phyloP scores from a whole-genome alignment of 2,113 vertebrate genomes.

The Girardinichthys multiradiatus region DNA sequence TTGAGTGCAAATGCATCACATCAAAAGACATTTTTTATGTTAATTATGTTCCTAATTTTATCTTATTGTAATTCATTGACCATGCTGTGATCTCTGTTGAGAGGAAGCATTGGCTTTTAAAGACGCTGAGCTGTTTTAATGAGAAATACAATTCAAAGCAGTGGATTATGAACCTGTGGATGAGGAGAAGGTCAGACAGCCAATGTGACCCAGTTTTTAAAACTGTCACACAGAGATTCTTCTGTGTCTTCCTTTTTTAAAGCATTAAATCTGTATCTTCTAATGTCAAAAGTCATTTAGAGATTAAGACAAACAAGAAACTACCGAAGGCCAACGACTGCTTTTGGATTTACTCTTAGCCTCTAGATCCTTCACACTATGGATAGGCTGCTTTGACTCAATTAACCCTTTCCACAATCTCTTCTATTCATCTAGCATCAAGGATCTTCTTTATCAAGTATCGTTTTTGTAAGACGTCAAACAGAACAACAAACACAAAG shows the following conservation, averaged over 20 bases:
- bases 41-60: not conserved
- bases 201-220: slow-evolving; percentile 18
- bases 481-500: slow-evolving; percentile 6
- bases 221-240: not conserved
- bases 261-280: slow-evolving; percentile 10
- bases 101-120: not conserved
- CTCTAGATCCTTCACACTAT: slow-evolving; percentile 18
- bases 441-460: slow-evolving; percentile 29
- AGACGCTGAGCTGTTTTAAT: not conserved
- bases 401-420: slow-evolving; percentile 3
- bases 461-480: slow-evolving; percentile 45
- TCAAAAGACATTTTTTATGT: not conserved
- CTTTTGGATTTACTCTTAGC: slow-evolving; percentile 20
- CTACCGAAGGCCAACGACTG: slow-evolving; percentile 1
- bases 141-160: not conserved
- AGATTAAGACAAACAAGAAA: slow-evolving; percentile 6
- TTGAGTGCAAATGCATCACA: not conserved
- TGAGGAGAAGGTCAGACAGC: not conserved
- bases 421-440: slow-evolving; percentile 21
- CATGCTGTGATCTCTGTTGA: not conserved
- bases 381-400: not conserved
- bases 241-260: slow-evolving; percentile 17
- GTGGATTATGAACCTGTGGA: not conserved
- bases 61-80: not conserved
- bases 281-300: not conserved